A percentile compares a stretch with the other conserved stretches of the same genome.
phyloP scores from a whole-genome alignment of 1,140 invertebrate species.

The Capitella teleta region DNA sequence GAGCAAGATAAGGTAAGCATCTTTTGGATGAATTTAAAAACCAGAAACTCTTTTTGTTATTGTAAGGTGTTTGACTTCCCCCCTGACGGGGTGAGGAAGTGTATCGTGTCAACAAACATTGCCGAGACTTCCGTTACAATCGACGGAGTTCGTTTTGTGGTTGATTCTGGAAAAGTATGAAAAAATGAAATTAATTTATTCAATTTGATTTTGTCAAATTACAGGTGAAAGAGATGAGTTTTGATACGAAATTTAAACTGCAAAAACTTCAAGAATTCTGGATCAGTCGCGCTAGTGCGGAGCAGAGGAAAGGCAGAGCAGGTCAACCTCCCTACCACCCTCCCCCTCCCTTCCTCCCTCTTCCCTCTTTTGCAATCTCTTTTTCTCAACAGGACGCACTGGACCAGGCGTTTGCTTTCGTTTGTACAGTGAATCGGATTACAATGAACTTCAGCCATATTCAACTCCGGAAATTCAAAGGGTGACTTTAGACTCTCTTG shows the following conservation, averaged over 20 bases:
- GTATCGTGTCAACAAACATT: constrained; percentile 98
- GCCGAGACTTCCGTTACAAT: constrained; percentile 99
- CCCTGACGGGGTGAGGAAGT: constrained; percentile 90
- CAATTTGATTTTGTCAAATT: not conserved
- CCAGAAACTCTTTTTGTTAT: not conserved
- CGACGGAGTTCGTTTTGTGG: constrained; percentile 93
- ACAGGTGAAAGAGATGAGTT: constrained; percentile 92
- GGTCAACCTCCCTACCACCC: too few species aligned
- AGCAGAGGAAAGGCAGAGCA: constrained; percentile 90
- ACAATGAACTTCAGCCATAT: constrained; percentile 63
- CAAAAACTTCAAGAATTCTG: constrained; percentile 81
- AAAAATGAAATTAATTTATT: constrained; percentile 7
- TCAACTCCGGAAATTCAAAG: constrained; percentile 82
- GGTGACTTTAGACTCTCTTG: constrained; percentile 80
- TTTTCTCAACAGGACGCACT: constrained; percentile 39
- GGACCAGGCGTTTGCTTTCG: constrained; percentile 53
- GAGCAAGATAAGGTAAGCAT: constrained; percentile 84
- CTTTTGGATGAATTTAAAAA: not conserved
- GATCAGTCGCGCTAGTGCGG: constrained; percentile 93
- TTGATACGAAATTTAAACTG: constrained; percentile 77
- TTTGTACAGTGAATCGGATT: constrained; percentile 73
- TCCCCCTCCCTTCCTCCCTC: too few species aligned
- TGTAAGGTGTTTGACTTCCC: constrained; percentile 83
- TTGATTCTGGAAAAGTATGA: constrained; percentile 64
- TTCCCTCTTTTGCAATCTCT: too few species aligned